Percentiles rank a stretch among this genome's conserved stretches.
Conservation (phyloP, 2,888 invertebrate genomes). For the Fragum sueziense region DNA sequence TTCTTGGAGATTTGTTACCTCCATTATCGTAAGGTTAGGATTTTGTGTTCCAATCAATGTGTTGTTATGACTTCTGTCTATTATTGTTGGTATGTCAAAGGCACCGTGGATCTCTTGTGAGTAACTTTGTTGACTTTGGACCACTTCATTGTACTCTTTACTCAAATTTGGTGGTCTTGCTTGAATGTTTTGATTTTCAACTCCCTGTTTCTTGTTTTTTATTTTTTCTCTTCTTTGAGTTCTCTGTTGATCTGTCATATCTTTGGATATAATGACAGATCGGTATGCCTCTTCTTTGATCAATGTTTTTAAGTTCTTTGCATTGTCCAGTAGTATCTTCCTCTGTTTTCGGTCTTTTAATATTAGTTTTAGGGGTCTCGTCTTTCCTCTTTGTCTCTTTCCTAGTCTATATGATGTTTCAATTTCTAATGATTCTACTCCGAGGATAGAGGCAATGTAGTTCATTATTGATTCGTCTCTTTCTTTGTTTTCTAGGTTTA, state of each 20-base stretch:
- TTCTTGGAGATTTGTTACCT: too few relatives aligned
- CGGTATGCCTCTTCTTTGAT: not conserved
- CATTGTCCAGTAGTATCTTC: not conserved
- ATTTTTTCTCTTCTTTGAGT: not conserved
- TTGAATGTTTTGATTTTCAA: too few relatives aligned
- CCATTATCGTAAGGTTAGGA: too few relatives aligned
- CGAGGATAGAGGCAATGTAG: not conserved
- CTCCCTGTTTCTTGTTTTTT: too few relatives aligned
- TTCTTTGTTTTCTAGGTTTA: not conserved
- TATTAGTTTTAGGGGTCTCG: not conserved
- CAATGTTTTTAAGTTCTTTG: not conserved
- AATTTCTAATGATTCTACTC: not conserved
- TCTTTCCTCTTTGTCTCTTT: not conserved
- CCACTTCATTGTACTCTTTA: too few relatives aligned
- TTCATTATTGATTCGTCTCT: not conserved
- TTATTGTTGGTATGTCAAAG: too few relatives aligned
- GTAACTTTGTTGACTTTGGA: too few relatives aligned
- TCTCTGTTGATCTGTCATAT: constrained; percentile 7
- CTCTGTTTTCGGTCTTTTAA: not conserved
- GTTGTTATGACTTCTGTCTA: too few relatives aligned
- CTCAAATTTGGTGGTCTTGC: too few relatives aligned
- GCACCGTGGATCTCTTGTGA: too few relatives aligned
- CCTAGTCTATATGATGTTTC: constrained; percentile 16
- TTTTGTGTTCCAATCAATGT: too few relatives aligned
- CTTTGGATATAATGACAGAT: not conserved